Percentiles rank a stretch among this genome's conserved stretches.
Conservation (phyloP, 2,888 invertebrate genomes). For the Parascotia fuliginaria region DNA sequence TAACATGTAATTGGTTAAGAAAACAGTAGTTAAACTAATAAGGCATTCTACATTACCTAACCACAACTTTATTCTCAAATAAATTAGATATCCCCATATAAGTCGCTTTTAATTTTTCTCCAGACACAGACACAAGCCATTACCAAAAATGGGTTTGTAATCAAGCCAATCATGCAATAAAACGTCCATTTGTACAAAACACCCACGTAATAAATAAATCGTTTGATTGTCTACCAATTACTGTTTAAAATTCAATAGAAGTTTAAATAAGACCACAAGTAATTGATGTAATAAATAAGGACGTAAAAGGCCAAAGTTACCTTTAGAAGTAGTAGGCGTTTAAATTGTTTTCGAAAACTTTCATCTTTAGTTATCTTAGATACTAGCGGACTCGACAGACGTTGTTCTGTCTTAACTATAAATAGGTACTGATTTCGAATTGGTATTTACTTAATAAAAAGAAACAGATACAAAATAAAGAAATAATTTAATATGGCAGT, state of each 20-base stretch:
- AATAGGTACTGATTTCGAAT: no score
- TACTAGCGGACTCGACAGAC: background rate
- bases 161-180: conserved; percentile 6
- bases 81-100: background rate
- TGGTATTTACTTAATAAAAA: no score
- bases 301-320: conserved; percentile 21
- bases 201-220: conserved; percentile 22
- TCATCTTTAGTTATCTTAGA: background rate
- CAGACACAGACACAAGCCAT: background rate
- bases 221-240: conserved; percentile 34
- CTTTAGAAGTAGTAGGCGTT: conserved; percentile 21
- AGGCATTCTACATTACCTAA: background rate
- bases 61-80: background rate
- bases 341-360: conserved; percentile 18
- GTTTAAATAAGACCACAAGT: conserved; percentile 24
- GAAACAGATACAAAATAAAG: no score
- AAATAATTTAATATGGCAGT: no score
- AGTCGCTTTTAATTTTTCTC: background rate
- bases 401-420: no score
- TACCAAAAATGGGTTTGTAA: background rate
- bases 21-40: background rate
- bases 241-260: conserved; percentile 28
- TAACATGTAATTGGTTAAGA: no score
- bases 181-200: conserved; percentile 18
- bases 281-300: conserved; percentile 28